Base-by-base conservation (phyloP, 2,888 invertebrate genomes). In the Temnothorax ravouxi region DNA sequence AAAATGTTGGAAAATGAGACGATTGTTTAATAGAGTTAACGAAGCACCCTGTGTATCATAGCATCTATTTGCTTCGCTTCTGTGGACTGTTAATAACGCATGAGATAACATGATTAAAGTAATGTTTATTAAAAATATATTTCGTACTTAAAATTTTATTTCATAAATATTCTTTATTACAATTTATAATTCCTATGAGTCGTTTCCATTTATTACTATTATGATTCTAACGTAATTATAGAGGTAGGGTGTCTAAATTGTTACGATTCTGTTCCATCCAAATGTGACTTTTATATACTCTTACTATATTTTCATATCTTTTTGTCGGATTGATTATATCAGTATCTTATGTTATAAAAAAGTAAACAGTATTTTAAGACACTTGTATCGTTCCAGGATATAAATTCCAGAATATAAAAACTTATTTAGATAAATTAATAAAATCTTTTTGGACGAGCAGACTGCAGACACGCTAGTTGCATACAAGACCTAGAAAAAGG, bases 401-500 rank as follows among this genome's bases (percentile, higher is more conserved):
- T n/a, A 59, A 34, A 67, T 54, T 59, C 18, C 25, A 21, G 15
- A 66, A 47, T 61, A 44, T n/a, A 59, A 34, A 67, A 74, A 44
- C 1, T 38, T 13, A 3, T 56, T 44, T 44, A 38, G 15, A 50
- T 72, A 18, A 41, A 41, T 5, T 56, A 29, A 44, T 64, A 25
- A 61, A 75, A 15, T 18, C 5, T 71, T 38, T 52, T 56, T 47
- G 3, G 25, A 44, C 3, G 0, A 44, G 29, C 5, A 61, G 15
- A 74, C 5, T 52, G 13, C n/a, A 77, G 47, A 56, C 34, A n/a
- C 3, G 25, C 67, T 79, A 93, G 82, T 91, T 93, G 72, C 93
- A 93, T 29, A 94, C 93, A 85, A 94, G 87, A 15, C 93, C 92
- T 92, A 85, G 13, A 85, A 91, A 82, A 82, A 71, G 62, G 18